Evolutionary conservation across 1,140 invertebrate species (phyloP).

Genomic region (Bombus polaris): DNA sequence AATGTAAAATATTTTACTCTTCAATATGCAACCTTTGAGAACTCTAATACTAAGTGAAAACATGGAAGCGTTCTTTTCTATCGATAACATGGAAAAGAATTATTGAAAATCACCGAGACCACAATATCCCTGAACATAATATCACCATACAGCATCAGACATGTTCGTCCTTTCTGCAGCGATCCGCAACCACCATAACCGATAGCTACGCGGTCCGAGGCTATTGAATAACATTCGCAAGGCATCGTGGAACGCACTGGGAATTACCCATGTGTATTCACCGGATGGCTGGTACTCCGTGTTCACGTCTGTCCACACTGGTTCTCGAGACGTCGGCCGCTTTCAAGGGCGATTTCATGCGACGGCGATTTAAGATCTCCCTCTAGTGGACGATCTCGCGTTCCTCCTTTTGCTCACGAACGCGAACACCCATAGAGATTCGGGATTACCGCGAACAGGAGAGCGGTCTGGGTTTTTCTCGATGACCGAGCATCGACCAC

Average conservation of each 20-base stretch:
- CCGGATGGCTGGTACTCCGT: neutral
- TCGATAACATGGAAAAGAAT: neutral
- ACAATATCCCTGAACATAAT: neutral
- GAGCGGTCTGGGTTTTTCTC: slow-evolving; percentile 25
- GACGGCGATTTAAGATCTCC: slow-evolving; percentile 43
- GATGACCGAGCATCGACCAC: slow-evolving; percentile 31
- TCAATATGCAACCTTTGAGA: no score
- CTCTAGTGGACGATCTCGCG: slow-evolving; percentile 9
- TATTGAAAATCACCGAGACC: neutral
- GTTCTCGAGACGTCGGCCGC: slow-evolving; percentile 40
- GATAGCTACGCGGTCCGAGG: neutral
- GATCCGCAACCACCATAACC: neutral
- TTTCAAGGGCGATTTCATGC: slow-evolving; percentile 50
- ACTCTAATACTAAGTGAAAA: no score
- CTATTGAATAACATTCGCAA: slow-evolving; percentile 29
- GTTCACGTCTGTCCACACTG: slow-evolving; percentile 29
- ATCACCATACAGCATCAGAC: neutral
- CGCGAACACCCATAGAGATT: slow-evolving; percentile 43
- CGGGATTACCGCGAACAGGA: slow-evolving; percentile 41
- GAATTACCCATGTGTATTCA: slow-evolving; percentile 41
- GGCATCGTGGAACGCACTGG: neutral
- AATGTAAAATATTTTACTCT: no score
- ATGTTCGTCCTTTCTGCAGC: neutral
- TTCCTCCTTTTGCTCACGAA: slow-evolving; percentile 39
- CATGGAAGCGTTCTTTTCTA: no score